Evolutionary conservation across 2,888 invertebrate genomes (phyloP).

Genomic region (Nomada lathburiana): DNA sequence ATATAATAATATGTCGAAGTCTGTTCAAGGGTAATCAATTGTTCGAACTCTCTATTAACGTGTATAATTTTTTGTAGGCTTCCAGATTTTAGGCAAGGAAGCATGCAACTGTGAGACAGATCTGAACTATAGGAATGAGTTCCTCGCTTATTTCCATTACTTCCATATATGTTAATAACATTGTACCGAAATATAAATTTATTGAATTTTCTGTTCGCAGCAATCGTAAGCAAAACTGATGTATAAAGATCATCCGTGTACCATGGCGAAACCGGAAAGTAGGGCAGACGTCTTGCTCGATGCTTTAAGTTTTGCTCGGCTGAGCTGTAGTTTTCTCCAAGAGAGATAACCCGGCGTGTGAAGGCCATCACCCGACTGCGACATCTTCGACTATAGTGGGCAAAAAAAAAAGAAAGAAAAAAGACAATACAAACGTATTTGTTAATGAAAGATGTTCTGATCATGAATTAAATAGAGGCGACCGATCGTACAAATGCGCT

Average conservation of each 20-base stretch:
- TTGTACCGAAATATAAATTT: too few relatives aligned
- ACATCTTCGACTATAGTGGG: constrained; percentile 88
- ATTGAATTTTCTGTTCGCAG: too few relatives aligned
- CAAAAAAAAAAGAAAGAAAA: constrained; percentile 36
- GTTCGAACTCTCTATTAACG: background rate
- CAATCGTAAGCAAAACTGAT: too few relatives aligned
- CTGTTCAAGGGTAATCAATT: background rate
- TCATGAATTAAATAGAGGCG: background rate
- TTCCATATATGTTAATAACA: background rate
- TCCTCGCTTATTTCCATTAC: background rate
- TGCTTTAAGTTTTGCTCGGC: constrained; percentile 98
- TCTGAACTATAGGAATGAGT: too few relatives aligned
- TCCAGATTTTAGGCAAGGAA: too few relatives aligned
- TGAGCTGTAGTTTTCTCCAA: constrained; percentile 96
- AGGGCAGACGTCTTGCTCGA: constrained; percentile 99
- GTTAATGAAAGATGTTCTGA: background rate
- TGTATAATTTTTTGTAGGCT: background rate
- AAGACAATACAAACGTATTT: constrained; percentile 27
- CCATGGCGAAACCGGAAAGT: constrained; percentile 99
- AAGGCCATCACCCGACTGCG: constrained; percentile 90
- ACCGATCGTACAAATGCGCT: constrained; percentile 9
- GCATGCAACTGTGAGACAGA: too few relatives aligned
- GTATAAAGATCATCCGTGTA: constrained; percentile 83
- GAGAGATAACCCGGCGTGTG: constrained; percentile 94
- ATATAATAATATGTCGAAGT: background rate